These are phyloP conservation scores for Babyrousa celebensis DNA, from an alignment of 2,797 vertebrate genomes.

Conservation along the genomic window DNA sequence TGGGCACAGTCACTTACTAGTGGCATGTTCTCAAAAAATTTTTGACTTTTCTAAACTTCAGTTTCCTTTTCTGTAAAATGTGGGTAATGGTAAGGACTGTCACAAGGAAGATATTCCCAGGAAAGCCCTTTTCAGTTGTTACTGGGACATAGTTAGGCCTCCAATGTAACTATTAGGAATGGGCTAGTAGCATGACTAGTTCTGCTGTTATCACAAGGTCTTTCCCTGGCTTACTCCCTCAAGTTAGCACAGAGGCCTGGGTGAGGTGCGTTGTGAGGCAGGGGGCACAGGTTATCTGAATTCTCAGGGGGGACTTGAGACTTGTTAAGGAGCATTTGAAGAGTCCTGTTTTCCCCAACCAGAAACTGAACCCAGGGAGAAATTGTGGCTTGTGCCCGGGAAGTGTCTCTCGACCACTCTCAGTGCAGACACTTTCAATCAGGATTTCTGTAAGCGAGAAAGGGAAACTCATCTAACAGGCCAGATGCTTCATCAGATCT, in stretches of 20 bases:
- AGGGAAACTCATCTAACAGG: conserved; percentile 42
- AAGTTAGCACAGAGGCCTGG: not conserved
- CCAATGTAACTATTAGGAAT: not conserved
- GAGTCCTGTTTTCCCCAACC: conserved; percentile 47
- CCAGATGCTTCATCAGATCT: conserved; percentile 48
- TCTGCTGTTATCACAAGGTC: not conserved
- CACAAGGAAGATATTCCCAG: not conserved
- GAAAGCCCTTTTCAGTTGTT: not conserved
- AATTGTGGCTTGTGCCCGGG: conserved; percentile 10
- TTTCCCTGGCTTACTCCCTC: not conserved
- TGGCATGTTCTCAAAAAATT: conserved; percentile 61
- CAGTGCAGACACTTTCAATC: conserved; percentile 39
- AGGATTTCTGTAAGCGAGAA: conserved; percentile 66
- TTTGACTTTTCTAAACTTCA: conserved; percentile 43
- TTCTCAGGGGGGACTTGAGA: not conserved
- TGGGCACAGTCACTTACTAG: not conserved
- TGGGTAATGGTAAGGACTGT: not conserved
- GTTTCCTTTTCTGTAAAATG: conserved; percentile 15
- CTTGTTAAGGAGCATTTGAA: conserved; percentile 14
- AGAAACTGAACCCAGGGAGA: conserved; percentile 46
- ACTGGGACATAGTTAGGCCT: not conserved
- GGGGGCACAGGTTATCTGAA: not conserved
- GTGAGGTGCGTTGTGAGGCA: not conserved
- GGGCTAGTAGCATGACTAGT: not conserved
- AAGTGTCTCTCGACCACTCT: conserved; percentile 55